Evolutionary conservation across 2,113 vertebrate genomes (phyloP).

Genomic region (Oceanodroma tethys): DNA sequence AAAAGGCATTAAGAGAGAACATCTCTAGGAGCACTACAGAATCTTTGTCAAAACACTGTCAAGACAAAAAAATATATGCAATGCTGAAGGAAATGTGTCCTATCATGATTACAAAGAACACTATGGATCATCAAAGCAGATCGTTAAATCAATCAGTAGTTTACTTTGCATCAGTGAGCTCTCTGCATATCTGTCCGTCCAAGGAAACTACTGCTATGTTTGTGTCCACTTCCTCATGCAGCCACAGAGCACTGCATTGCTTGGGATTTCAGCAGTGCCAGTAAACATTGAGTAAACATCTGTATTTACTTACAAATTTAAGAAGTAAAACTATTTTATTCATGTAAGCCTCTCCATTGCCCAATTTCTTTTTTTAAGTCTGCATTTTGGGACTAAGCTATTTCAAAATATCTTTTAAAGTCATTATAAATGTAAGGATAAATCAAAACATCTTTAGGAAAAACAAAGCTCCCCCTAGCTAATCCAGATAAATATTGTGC

Average conservation of each 20-base stretch:
- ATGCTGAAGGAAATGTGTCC: background rate
- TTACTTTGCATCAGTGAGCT: background rate
- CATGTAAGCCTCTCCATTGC: background rate
- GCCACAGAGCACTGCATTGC: background rate
- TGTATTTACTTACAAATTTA: background rate
- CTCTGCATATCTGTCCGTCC: background rate
- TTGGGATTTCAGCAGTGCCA: background rate
- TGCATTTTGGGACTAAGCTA: background rate
- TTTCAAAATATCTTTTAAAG: background rate
- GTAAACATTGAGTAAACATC: background rate
- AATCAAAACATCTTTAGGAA: background rate
- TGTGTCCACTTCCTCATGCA: background rate
- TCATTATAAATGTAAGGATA: background rate
- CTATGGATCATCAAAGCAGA: background rate
- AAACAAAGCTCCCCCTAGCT: background rate
- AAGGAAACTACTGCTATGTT: background rate
- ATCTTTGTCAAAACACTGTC: slow-evolving; percentile 42
- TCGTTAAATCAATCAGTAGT: background rate
- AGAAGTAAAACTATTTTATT: background rate
- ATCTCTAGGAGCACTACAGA: background rate
- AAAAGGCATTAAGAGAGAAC: slow-evolving; percentile 3
- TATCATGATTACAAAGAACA: background rate
- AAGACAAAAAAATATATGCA: background rate
- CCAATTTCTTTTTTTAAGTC: background rate
- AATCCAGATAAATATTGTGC: background rate